phyloP scores from a whole-genome alignment of 2,888 invertebrate genomes.

The Miltochrista miniata region DNA sequence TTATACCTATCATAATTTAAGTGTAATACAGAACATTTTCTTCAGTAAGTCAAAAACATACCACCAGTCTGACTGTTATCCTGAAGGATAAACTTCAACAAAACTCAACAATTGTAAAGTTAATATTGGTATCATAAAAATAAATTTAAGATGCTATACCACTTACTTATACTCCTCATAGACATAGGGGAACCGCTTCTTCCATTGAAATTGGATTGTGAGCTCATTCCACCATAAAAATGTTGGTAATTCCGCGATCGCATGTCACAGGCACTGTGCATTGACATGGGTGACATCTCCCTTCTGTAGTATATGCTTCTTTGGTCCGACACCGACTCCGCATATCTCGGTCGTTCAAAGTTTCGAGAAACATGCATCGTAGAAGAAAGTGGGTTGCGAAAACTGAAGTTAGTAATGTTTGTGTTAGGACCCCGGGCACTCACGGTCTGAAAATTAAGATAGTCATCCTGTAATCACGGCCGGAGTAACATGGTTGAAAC shows the following conservation, averaged over 20 bases:
- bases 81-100: no score
- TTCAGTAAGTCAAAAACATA: no score
- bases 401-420: slow-evolving; percentile 46
- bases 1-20: no score
- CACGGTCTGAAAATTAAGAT: slow-evolving; percentile 48
- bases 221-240: slow-evolving; percentile 43
- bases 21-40: no score
- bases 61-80: no score
- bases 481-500: not conserved
- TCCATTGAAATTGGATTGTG: slow-evolving; percentile 53
- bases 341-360: slow-evolving; percentile 43
- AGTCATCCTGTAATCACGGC: no score
- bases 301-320: slow-evolving; percentile 51
- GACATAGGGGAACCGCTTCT: slow-evolving; percentile 66
- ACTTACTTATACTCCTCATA: slow-evolving; percentile 57
- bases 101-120: no score
- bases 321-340: slow-evolving; percentile 47
- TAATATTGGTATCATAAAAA: no score
- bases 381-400: slow-evolving; percentile 50
- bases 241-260: slow-evolving; percentile 44
- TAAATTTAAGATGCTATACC: no score
- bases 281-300: slow-evolving; percentile 42
- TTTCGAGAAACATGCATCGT: slow-evolving; percentile 52
- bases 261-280: slow-evolving; percentile 46
- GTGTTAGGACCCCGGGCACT: slow-evolving; percentile 55